Conservation (phyloP, 2,113 vertebrate genomes). For the Macrotus californicus region DNA sequence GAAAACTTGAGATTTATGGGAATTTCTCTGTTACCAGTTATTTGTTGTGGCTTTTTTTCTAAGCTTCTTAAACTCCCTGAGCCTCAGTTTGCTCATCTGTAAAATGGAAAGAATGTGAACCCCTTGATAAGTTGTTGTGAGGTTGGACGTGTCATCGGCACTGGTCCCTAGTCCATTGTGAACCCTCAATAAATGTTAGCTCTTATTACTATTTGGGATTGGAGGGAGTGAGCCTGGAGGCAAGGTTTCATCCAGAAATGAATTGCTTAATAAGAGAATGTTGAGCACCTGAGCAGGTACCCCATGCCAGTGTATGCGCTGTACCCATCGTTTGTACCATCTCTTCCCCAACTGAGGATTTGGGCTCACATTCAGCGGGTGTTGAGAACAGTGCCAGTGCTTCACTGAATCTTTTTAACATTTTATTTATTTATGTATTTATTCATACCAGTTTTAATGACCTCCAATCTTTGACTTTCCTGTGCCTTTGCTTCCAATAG, state of each 20-base stretch:
- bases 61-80: background rate
- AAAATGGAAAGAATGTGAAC: background rate
- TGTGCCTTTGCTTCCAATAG: background rate
- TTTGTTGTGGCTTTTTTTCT: background rate
- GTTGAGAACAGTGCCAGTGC: background rate
- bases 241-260: background rate
- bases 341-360: background rate
- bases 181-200: background rate
- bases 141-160: background rate
- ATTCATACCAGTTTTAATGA: background rate
- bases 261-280: background rate
- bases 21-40: background rate
- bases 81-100: background rate
- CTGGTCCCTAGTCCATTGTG: background rate
- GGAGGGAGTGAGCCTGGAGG: background rate
- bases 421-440: background rate
- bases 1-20: background rate
- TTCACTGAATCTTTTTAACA: background rate
- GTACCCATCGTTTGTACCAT: fast-evolving
- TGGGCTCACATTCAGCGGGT: background rate
- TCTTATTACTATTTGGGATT: background rate
- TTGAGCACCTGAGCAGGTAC: background rate
- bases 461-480: background rate
- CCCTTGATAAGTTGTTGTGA: background rate
- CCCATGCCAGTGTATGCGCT: background rate